These are phyloP conservation scores for Parambassis ranga DNA, from an alignment of 2,797 vertebrate species.

Conservation along the genomic window DNA sequence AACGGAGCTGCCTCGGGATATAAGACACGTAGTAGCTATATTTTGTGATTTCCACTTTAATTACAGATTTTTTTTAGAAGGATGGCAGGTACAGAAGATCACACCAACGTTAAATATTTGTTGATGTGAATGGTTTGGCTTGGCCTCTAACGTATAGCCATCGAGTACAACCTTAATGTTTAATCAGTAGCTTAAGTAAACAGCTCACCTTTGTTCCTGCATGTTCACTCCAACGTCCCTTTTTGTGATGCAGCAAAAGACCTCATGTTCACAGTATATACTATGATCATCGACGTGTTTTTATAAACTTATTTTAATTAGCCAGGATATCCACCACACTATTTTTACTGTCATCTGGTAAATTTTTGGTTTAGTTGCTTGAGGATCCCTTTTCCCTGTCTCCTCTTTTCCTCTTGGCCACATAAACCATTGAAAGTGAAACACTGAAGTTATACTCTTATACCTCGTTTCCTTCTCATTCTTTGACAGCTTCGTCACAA, in stretches of 20 bases:
- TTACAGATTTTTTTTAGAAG: too few relatives aligned
- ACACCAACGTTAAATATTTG: not conserved
- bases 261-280: not conserved
- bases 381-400: not conserved
- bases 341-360: too few relatives aligned
- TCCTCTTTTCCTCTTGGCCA: not conserved
- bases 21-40: too few relatives aligned
- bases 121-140: not conserved
- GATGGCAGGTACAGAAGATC: too few relatives aligned
- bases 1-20: not conserved
- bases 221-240: not conserved
- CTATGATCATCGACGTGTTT: not conserved
- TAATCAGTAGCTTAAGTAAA: slow-evolving; percentile 25
- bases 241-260: not conserved
- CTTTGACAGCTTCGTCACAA: slow-evolving; percentile 70
- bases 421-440: not conserved
- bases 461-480: not conserved
- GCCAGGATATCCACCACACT: too few relatives aligned
- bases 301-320: not conserved
- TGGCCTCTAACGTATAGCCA: not conserved
- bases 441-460: not conserved
- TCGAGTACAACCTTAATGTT: not conserved
- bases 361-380: not conserved
- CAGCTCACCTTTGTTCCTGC: not conserved
- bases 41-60: too few relatives aligned